Evolutionary conservation across 1,140 invertebrate species (phyloP), one percentile per base, ranked within the genome.

Genomic region (Oppia nitens): DNA sequence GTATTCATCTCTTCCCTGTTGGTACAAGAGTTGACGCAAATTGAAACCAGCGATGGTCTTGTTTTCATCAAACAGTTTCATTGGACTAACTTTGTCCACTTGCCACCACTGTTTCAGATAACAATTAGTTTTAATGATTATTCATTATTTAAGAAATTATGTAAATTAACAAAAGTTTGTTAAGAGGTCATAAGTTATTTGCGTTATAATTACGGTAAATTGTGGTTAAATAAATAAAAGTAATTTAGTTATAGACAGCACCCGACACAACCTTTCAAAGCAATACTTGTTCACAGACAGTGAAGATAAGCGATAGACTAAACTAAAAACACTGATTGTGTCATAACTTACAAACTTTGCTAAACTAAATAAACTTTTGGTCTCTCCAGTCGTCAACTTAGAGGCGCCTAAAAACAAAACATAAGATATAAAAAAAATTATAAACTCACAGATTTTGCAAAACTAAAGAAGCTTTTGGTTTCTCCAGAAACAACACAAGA

Each of bases 51-150:
- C 77, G 48, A 91, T 73, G 49, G 78, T 81, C 72, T 87, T 87
- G 73, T 90, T 91, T 68, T 92, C 87, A 66, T 90, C 86, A 70
- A 83, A 90, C 61, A 91, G 72, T 72, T 88, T 89, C 64, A 89
- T 79, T 1, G 86, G 85, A 6, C 82, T 86, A 48, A 90, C 78
- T 73, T 88, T 90, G 70, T 89, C 86, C 21, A 87, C 84, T 76
- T 87, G 85, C 85, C 85, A 90, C 86, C 86, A 90, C 32, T 40
- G 32, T 9, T 6, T 9, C 32, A 40, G 6, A 40, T 17, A 40
- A 40, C n/a, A n/a, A n/a, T n/a, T n/a, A n/a, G n/a, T n/a, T n/a
- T n/a, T n/a, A n/a, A n/a, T n/a, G n/a, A n/a, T n/a, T n/a, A n/a
- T n/a, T n/a, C n/a, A n/a, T n/a, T n/a, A n/a, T n/a, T n/a, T n/a